A percentile compares a stretch with the other conserved stretches of the same genome.
Conservation (phyloP, 2,888 invertebrate genomes). For the Drosophila melanosoma region DNA sequence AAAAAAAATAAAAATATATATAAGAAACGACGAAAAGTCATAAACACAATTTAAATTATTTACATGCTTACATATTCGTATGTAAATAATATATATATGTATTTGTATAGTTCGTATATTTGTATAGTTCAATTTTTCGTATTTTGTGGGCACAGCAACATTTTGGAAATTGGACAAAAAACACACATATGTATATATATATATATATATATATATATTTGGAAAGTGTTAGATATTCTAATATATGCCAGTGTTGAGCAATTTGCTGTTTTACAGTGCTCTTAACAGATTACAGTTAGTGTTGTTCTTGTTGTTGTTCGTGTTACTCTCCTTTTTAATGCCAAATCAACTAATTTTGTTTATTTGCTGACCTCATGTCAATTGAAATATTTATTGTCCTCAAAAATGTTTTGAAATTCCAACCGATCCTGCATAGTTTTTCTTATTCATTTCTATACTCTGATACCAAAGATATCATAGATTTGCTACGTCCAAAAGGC, state of each 20-base stretch:
- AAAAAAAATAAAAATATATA: conserved; percentile 21
- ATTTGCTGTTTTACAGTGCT: conserved; percentile 27
- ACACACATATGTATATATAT: neutral
- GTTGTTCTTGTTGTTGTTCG: conserved; percentile 13
- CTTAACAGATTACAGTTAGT: neutral
- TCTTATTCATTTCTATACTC: neutral
- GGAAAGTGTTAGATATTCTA: conserved; percentile 5
- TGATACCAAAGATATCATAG: neutral
- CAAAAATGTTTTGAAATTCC: conserved; percentile 59
- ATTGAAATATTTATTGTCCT: conserved; percentile 79
- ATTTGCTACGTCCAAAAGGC: neutral
- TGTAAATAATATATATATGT: conserved; percentile 20
- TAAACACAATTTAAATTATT: conserved; percentile 58
- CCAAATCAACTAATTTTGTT: conserved; percentile 14
- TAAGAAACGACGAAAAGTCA: conserved; percentile 5
- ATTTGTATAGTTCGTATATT: conserved; percentile 21
- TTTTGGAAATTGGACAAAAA: conserved; percentile 7
- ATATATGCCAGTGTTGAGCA: conserved; percentile 37
- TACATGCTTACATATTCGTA: conserved; percentile 51
- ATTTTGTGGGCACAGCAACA: conserved; percentile 46
- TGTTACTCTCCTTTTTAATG: neutral
- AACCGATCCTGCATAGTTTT: conserved; percentile 21
- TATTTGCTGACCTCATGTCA: conserved; percentile 17
- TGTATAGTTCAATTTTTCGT: conserved; percentile 11
- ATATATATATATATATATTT: neutral